A percentile compares a stretch with the other conserved stretches of the same genome.
Evolutionary conservation across 2,888 invertebrate species (phyloP).

Genomic region (Saturnia pavonia): DNA sequence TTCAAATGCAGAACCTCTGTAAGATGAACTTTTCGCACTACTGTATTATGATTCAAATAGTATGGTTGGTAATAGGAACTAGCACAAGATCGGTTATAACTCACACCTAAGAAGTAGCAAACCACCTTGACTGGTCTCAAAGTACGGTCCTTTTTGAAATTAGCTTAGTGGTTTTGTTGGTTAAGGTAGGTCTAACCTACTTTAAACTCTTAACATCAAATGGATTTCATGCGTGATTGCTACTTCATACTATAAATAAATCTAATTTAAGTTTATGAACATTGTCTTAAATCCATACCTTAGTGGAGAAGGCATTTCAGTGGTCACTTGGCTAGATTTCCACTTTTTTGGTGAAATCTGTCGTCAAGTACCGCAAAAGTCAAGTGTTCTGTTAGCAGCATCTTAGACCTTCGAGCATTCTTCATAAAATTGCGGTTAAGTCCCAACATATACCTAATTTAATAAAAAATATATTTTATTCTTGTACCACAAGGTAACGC

Average conservation of each 20-base stretch:
- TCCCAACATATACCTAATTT: not conserved
- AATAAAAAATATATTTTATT: constrained; percentile 6
- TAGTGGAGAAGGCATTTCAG: not conserved
- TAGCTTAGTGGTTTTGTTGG: too few species aligned
- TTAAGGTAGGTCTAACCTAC: too few species aligned
- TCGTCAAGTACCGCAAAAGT: not conserved
- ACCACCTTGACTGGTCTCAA: not conserved
- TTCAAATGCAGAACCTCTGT: not conserved
- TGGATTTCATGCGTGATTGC: not conserved
- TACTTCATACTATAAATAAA: not conserved
- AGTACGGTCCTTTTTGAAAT: not conserved
- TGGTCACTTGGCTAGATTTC: not conserved
- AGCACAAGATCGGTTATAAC: not conserved
- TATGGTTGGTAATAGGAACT: not conserved
- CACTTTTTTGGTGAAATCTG: not conserved
- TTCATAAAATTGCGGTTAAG: too few species aligned
- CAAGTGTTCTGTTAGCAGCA: not conserved
- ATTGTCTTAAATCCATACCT: not conserved
- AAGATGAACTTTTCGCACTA: not conserved
- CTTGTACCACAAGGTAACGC: constrained; percentile 41
- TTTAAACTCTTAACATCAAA: not conserved
- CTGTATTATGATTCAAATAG: too few species aligned
- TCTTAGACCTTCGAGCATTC: too few species aligned
- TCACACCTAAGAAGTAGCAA: not conserved
- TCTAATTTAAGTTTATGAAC: not conserved